Conservation (phyloP, 2,113 vertebrate species). For the Ramphastos sulfuratus region DNA sequence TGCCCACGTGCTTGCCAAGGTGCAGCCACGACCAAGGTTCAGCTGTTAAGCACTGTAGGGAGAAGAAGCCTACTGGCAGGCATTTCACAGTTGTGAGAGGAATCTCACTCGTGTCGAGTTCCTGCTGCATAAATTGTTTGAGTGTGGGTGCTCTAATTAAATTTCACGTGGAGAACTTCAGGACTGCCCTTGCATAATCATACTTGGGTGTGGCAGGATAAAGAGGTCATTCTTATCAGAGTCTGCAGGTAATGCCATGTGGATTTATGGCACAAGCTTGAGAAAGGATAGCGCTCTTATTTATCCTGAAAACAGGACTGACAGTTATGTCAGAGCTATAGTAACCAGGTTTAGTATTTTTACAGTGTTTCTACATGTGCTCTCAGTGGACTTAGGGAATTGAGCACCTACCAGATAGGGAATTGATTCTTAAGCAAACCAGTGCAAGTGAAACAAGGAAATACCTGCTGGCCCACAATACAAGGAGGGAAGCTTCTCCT, state of each 20-base stretch:
- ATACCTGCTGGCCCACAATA: background rate
- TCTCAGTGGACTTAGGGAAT: background rate
- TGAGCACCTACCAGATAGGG: background rate
- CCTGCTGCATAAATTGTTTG: background rate
- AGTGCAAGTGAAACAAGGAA: background rate
- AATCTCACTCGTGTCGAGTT: background rate
- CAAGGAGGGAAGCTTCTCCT: background rate
- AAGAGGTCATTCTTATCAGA: background rate
- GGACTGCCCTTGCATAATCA: background rate
- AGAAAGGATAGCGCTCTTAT: background rate
- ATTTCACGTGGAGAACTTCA: background rate
- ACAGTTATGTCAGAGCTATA: background rate
- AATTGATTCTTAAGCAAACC: background rate
- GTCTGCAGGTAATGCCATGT: background rate
- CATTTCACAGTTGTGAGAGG: fast-evolving
- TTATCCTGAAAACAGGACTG: background rate
- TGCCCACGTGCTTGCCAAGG: fast-evolving
- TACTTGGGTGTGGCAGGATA: background rate
- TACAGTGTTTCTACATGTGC: background rate
- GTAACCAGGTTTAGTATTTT: background rate
- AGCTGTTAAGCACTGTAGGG: background rate
- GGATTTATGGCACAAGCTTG: background rate
- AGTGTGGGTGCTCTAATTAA: background rate
- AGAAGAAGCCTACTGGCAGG: background rate
- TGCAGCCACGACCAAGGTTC: background rate